Percentiles rank a stretch among this genome's conserved stretches.
phyloP scores from a whole-genome alignment of 1,140 invertebrate genomes.

The Pissodes strobi region DNA sequence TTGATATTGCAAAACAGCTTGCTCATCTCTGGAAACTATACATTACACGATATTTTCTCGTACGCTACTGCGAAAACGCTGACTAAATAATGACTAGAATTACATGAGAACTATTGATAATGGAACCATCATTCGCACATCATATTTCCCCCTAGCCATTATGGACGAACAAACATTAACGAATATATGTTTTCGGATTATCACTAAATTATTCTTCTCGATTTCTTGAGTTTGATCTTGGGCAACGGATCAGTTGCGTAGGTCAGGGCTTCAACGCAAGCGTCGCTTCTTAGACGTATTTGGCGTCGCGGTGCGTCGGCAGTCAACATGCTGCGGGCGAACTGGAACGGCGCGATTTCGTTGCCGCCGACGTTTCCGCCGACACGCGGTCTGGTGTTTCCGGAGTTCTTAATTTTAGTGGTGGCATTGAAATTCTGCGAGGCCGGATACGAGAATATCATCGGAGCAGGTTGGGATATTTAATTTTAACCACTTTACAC shows the following conservation, averaged over 20 bases:
- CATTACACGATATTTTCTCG: too few species aligned
- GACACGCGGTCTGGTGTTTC: conserved; percentile 21
- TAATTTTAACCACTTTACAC: background rate
- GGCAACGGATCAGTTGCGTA: background rate
- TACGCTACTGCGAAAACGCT: too few species aligned
- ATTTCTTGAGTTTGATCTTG: too few species aligned
- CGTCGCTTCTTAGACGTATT: conserved; percentile 5
- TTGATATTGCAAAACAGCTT: too few species aligned
- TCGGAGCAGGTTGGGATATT: conserved; percentile 16
- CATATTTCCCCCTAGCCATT: too few species aligned
- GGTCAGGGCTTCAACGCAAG: conserved; percentile 24
- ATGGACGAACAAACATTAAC: too few species aligned
- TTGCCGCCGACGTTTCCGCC: background rate
- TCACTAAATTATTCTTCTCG: too few species aligned
- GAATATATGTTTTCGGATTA: too few species aligned
- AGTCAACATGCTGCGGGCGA: conserved; percentile 12
- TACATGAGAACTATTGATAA: too few species aligned
- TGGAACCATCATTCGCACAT: too few species aligned
- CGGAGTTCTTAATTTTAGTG: conserved; percentile 22
- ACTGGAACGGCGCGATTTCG: background rate
- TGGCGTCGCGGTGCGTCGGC: background rate
- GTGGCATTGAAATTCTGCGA: conserved; percentile 12
- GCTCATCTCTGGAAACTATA: too few species aligned
- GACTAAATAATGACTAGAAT: too few species aligned
- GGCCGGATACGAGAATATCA: conserved; percentile 22